A percentile compares a stretch with the other conserved stretches of the same genome.
These are phyloP conservation scores for Eolophus roseicapilla DNA, from an alignment of 2,113 vertebrate genomes.

Conservation along the genomic window DNA sequence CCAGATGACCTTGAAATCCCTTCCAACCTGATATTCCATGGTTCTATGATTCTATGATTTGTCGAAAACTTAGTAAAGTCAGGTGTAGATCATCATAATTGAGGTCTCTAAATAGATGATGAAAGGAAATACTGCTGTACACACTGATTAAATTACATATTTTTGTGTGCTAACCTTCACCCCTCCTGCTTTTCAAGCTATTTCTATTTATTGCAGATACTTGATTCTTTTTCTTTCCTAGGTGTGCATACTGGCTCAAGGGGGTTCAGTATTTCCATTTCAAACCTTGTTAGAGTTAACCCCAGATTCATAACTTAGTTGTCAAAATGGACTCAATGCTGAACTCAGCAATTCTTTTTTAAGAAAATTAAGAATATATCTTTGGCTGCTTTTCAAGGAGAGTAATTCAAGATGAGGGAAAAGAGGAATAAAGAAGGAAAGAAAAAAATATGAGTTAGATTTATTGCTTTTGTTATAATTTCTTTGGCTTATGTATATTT, in stretches of 20 bases:
- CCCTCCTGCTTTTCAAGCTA: neutral
- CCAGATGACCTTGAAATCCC: neutral
- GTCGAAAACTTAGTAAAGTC: neutral
- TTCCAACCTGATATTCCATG: neutral
- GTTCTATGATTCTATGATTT: neutral
- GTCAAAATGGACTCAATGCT: neutral
- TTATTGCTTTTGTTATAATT: neutral
- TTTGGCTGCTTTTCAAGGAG: neutral
- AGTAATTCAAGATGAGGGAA: neutral
- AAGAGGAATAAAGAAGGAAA: neutral
- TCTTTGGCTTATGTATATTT: slow-evolving; percentile 9
- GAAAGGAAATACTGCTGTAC: neutral
- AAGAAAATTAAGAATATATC: neutral
- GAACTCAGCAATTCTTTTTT: neutral
- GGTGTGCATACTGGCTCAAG: neutral
- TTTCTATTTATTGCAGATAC: neutral
- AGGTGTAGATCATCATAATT: neutral
- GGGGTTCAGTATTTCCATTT: neutral
- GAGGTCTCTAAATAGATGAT: neutral
- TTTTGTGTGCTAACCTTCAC: neutral
- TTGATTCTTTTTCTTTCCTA: neutral
- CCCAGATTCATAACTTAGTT: neutral
- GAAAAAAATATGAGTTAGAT: neutral
- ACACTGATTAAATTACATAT: neutral
- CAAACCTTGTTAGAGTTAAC: slow-evolving; percentile 21